A percentile compares a stretch with the other conserved stretches of the same genome.
Conservation (phyloP, 1,140 invertebrate genomes). For the Chymomyza costata region DNA sequence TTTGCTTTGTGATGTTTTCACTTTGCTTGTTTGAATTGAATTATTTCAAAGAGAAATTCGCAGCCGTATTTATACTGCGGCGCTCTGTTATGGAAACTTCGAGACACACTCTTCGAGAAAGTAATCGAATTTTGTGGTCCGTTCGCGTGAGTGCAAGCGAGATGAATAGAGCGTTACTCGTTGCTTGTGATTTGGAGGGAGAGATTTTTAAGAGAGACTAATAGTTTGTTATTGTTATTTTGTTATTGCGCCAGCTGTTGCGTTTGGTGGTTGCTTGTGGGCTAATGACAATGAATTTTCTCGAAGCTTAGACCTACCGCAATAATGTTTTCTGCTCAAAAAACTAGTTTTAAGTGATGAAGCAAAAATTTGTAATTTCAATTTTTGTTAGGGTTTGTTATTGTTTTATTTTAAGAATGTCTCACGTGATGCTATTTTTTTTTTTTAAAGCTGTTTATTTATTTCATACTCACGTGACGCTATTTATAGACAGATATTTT, state of each 20-base stretch:
- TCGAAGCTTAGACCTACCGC: too few species aligned
- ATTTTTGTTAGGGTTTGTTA: too few species aligned
- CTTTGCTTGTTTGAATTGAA: slow-evolving; percentile 53
- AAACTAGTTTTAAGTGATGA: too few species aligned
- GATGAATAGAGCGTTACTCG: neutral
- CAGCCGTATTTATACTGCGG: slow-evolving; percentile 50
- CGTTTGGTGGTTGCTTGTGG: too few species aligned
- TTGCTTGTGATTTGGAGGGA: neutral
- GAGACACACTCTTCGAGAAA: slow-evolving; percentile 37
- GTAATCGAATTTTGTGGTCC: slow-evolving; percentile 2
- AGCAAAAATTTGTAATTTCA: too few species aligned
- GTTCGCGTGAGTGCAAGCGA: slow-evolving; percentile 4
- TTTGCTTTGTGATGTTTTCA: slow-evolving; percentile 44
- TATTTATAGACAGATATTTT: too few species aligned
- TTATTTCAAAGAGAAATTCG: slow-evolving; percentile 33
- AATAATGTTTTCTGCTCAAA: too few species aligned
- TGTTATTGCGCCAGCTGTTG: too few species aligned
- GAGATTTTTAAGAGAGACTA: slow-evolving; percentile 4
- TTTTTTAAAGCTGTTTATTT: too few species aligned
- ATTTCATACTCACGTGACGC: too few species aligned
- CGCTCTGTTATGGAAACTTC: slow-evolving; percentile 45
- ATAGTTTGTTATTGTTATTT: neutral
- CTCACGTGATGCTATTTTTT: too few species aligned
- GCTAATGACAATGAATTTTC: slow-evolving; percentile 1
- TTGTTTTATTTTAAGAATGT: too few species aligned